Percentiles rank a stretch among this genome's conserved stretches.
phyloP scores from a whole-genome alignment of 2,888 invertebrate species.

The Anthrax anthrax region DNA sequence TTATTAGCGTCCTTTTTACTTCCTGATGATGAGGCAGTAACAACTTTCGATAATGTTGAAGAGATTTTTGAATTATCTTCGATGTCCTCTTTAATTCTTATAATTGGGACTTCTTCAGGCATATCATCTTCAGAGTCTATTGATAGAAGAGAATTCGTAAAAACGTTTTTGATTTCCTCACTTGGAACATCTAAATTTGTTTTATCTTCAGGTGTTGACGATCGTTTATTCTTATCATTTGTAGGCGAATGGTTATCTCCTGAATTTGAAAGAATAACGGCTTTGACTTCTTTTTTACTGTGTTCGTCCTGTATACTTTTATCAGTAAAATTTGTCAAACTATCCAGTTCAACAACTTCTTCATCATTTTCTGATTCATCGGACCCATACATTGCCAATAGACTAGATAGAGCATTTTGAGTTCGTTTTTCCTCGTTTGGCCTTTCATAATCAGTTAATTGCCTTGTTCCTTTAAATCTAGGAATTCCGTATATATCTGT shows the following conservation, averaged over 20 bases:
- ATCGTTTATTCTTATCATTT: too few relatives aligned
- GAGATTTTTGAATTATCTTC: background rate
- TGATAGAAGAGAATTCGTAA: too few relatives aligned
- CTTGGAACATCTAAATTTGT: too few relatives aligned
- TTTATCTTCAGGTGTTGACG: too few relatives aligned
- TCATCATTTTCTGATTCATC: slow-evolving; percentile 8
- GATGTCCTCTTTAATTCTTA: background rate
- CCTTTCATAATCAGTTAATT: slow-evolving; percentile 6
- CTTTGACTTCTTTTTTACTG: too few relatives aligned
- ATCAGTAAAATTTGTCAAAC: too few relatives aligned
- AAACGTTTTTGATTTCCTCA: too few relatives aligned
- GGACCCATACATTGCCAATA: slow-evolving; percentile 30
- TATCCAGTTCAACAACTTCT: too few relatives aligned
- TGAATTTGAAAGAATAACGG: too few relatives aligned
- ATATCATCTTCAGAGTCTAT: slow-evolving; percentile 32
- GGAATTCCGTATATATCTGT: background rate
- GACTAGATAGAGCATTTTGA: slow-evolving; percentile 17
- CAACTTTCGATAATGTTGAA: too few relatives aligned
- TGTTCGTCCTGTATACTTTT: too few relatives aligned
- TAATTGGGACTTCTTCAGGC: slow-evolving; percentile 34
- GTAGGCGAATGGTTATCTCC: too few relatives aligned
- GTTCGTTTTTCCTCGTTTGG: background rate
- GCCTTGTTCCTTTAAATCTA: slow-evolving; percentile 9
- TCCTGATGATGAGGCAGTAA: background rate
- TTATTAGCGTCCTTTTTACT: background rate